These are phyloP conservation scores for Centropyge bicolor DNA, from an alignment of 2,797 vertebrate genomes.

Conservation along the genomic window DNA sequence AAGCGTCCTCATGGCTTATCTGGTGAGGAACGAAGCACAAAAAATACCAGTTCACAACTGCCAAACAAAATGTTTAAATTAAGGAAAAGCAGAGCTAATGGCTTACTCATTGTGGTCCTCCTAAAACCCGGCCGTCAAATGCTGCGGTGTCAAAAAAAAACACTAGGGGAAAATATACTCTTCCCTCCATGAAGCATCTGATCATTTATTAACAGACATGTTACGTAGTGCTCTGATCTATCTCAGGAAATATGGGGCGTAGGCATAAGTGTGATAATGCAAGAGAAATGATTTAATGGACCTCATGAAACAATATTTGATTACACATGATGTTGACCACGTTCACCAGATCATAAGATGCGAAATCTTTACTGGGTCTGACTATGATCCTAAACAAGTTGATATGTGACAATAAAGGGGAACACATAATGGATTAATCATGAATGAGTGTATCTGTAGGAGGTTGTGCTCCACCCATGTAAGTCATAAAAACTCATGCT, in stretches of 20 bases:
- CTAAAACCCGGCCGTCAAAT: constrained; percentile 58
- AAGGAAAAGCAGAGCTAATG: constrained; percentile 66
- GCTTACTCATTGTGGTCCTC: constrained; percentile 85
- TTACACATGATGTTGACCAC: background rate
- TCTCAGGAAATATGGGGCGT: constrained; percentile 19
- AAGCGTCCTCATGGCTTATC: constrained; percentile 30
- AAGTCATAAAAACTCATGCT: constrained; percentile 9
- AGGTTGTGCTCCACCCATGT: background rate
- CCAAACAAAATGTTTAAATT: constrained; percentile 45
- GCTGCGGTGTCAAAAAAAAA: constrained; percentile 69
- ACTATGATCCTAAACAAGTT: constrained; percentile 9
- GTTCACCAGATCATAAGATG: constrained; percentile 27
- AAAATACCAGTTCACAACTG: constrained; percentile 47
- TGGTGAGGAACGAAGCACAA: constrained; percentile 28
- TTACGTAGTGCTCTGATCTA: constrained; percentile 30
- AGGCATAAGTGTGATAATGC: constrained; percentile 26
- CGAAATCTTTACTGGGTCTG: background rate
- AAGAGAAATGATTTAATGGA: constrained; percentile 23
- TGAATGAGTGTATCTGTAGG: constrained; percentile 19
- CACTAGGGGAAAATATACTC: constrained; percentile 63
- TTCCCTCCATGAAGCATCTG: constrained; percentile 62
- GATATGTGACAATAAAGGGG: background rate
- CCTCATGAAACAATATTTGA: constrained; percentile 24
- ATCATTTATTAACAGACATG: constrained; percentile 84
- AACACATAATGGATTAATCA: background rate